Evolutionary conservation across 1,140 invertebrate species (phyloP), one percentile per base, ranked within the genome.

Genomic region (Laodelphax striatellus): DNA sequence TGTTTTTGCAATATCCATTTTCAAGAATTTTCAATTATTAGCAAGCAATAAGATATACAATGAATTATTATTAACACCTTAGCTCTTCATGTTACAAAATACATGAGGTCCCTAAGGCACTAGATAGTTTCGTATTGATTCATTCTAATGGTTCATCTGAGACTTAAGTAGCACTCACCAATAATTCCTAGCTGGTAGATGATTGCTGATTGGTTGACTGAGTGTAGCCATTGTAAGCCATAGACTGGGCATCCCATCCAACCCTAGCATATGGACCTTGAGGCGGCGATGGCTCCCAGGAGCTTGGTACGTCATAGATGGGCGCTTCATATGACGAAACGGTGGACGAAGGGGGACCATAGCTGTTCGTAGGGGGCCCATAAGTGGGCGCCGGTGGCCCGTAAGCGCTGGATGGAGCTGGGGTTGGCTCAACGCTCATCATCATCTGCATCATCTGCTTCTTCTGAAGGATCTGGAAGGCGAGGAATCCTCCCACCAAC

Each of bases 401-500:
- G 62, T 61, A 61, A 34, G 64, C 31, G 76, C 60, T 77, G 9
- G 79, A 68, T 6, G 76, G 63, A n/a, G 69, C 66, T 46, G 81
- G 76, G 17, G 80, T 78, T 52, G 75, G 71, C 8, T 72, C 67
- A 16, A 72, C 66, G 61, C 80, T 76, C 71, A 84, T 81, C 68
- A 81, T 85, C 83, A 69, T 60, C 22, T 63, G 58, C 58, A 67
- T 62, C 53, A 65, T 61, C 16, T 63, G 58, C 5, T 62, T 46
- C 52, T 64, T 64, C 56, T 65, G 60, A 57, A 59, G 62, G n/a
- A 66, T 38, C 61, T 66, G 87, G 68, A 86, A 78, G 54, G 86
- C 80, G 17, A 90, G 76, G 76, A 92, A 90, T 60, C 85, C 87
- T 46, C 89, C 76, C 38, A 92, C 88, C 53, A 90, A 72, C 4